Evolutionary conservation across 2,113 vertebrate genomes (phyloP).

Genomic region (Phyllostomus hastatus): DNA sequence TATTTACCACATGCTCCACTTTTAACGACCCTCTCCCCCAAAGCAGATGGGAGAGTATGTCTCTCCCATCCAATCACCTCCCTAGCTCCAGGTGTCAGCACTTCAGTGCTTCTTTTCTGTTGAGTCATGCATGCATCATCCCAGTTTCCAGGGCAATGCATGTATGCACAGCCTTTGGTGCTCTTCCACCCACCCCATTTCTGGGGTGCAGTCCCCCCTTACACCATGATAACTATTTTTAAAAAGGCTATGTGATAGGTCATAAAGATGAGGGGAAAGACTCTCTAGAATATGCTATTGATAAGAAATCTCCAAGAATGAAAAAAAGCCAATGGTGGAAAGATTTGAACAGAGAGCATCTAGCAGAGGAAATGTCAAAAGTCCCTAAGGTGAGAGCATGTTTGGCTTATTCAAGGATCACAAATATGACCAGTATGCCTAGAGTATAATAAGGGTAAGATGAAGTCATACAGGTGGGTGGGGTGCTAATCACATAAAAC

Average conservation of each 20-base stretch:
- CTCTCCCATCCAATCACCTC: too few relatives aligned
- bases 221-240: neutral
- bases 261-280: neutral
- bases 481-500: neutral
- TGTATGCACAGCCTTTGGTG: too few relatives aligned
- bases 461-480: neutral
- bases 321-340: neutral
- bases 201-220: too few relatives aligned
- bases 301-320: slow-evolving; percentile 18
- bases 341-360: neutral
- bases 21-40: too few relatives aligned
- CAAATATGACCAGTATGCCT: neutral
- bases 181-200: too few relatives aligned
- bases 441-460: neutral
- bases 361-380: neutral
- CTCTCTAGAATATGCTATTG: neutral
- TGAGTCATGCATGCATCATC: too few relatives aligned
- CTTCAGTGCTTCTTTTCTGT: too few relatives aligned
- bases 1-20: too few relatives aligned
- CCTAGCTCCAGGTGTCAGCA: too few relatives aligned
- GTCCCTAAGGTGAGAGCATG: neutral
- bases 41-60: too few relatives aligned
- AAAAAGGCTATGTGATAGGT: neutral
- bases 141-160: too few relatives aligned
- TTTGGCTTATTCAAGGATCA: neutral